Conservation (phyloP, 30 jellyfish, hydroid and myxozoan genomes). For the Turritopsis rubra region DNA sequence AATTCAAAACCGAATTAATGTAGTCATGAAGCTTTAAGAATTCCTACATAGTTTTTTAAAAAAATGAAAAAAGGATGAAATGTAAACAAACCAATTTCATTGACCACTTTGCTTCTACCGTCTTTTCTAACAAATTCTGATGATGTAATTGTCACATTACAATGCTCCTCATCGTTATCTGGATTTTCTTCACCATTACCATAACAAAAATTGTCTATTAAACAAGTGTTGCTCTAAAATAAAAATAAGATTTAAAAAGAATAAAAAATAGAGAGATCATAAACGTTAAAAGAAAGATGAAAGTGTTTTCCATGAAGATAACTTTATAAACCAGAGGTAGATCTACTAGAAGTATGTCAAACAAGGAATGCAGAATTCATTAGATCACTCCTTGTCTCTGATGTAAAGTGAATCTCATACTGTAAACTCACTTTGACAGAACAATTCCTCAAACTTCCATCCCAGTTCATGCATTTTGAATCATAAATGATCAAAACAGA, state of each 20-base stretch:
- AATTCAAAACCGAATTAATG: no score
- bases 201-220: slow-evolving; percentile 6
- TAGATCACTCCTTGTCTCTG: no score
- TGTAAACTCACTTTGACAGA: not conserved
- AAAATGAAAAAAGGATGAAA: not conserved
- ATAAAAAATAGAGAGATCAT: not conserved
- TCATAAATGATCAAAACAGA: not conserved
- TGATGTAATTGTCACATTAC: not conserved
- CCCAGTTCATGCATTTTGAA: slow-evolving; percentile 3
- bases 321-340: no score
- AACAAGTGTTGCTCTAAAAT: slow-evolving; percentile 10
- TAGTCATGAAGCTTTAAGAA: no score
- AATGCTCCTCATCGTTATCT: not conserved
- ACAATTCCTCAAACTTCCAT: not conserved
- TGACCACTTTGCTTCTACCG: not conserved
- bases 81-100: not conserved
- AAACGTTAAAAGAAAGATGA: not conserved
- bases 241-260: not conserved
- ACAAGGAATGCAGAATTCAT: no score
- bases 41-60: no score
- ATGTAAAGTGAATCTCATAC: not conserved
- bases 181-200: not conserved
- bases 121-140: not conserved
- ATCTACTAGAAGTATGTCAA: no score
- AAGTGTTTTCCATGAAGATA: not conserved